Evolutionary conservation across 2,113 vertebrate species (phyloP).

Genomic region (Aepyceros melampus): DNA sequence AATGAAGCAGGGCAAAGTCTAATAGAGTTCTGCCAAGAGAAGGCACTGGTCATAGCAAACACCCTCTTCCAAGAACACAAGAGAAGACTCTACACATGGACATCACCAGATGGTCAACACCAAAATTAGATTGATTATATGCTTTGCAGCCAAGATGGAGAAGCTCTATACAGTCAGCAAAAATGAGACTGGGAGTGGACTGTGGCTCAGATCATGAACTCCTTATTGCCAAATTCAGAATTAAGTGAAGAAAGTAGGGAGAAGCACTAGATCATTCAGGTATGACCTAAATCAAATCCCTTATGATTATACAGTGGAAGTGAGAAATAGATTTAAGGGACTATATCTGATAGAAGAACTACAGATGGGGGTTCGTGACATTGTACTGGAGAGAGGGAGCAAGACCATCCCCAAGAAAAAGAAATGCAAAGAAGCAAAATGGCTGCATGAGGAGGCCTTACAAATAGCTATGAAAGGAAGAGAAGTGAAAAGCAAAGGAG

Average conservation of each 20-base stretch:
- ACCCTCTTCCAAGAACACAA: no score
- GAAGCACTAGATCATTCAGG: background rate
- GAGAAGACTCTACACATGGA: no score
- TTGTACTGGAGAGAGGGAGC: background rate
- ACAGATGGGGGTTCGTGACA: accelerated
- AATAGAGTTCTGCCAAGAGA: no score
- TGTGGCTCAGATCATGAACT: background rate
- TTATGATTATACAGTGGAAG: background rate
- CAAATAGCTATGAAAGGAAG: background rate
- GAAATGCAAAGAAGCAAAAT: background rate
- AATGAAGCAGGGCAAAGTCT: no score
- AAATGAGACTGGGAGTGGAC: background rate
- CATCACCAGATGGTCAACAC: no score
- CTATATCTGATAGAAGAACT: background rate
- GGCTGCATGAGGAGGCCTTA: background rate
- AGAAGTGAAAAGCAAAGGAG: no score
- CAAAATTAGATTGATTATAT: no score
- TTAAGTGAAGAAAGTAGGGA: background rate
- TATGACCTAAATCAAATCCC: background rate
- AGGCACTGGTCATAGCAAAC: no score
- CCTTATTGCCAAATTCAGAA: background rate
- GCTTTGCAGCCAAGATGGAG: no score
- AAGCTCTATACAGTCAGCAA: no score
- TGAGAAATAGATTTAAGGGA: background rate
- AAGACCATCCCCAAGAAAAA: background rate